Percentiles rank a stretch among this genome's conserved stretches.
These are phyloP conservation scores for Apotomis betuletana DNA, from an alignment of 2,888 invertebrate genomes.

Conservation along the genomic window DNA sequence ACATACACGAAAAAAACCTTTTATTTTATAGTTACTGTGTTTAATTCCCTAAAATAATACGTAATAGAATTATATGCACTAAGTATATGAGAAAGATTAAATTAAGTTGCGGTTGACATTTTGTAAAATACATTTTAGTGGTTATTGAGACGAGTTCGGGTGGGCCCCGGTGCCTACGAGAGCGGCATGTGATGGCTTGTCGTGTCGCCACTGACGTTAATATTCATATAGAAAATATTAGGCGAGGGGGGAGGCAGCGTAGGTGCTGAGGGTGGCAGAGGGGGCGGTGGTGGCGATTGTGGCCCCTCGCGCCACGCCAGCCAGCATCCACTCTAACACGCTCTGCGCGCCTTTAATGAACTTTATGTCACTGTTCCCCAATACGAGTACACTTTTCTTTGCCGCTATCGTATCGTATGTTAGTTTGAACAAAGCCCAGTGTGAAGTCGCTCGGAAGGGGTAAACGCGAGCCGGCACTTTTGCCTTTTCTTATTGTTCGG, in stretches of 20 bases:
- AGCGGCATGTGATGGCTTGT: constrained; percentile 49
- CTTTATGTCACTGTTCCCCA: constrained; percentile 79
- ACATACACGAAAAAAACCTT: too few species aligned
- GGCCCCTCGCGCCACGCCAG: constrained; percentile 66
- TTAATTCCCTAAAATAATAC: too few species aligned
- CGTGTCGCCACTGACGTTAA: constrained; percentile 58
- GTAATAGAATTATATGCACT: too few species aligned
- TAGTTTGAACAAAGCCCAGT: constrained; percentile 75
- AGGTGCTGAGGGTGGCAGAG: constrained; percentile 43
- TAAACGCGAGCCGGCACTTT: constrained; percentile 68
- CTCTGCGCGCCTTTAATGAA: constrained; percentile 80
- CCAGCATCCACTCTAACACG: constrained; percentile 78
- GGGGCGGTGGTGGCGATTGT: constrained; percentile 53
- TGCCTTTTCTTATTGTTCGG: constrained; percentile 68
- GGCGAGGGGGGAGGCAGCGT: constrained; percentile 52
- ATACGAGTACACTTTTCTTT: constrained; percentile 82
- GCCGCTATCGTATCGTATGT: constrained; percentile 69
- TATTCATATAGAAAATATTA: constrained; percentile 76
- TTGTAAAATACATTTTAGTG: neutral
- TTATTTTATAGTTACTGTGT: too few species aligned
- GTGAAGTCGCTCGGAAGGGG: constrained; percentile 74
- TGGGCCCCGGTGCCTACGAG: constrained; percentile 6
- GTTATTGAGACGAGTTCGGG: constrained; percentile 18
- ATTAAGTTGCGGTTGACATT: neutral
- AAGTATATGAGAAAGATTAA: too few species aligned